phyloP scores from a whole-genome alignment of 2,113 vertebrate species.

The Pristiophorus japonicus region DNA sequence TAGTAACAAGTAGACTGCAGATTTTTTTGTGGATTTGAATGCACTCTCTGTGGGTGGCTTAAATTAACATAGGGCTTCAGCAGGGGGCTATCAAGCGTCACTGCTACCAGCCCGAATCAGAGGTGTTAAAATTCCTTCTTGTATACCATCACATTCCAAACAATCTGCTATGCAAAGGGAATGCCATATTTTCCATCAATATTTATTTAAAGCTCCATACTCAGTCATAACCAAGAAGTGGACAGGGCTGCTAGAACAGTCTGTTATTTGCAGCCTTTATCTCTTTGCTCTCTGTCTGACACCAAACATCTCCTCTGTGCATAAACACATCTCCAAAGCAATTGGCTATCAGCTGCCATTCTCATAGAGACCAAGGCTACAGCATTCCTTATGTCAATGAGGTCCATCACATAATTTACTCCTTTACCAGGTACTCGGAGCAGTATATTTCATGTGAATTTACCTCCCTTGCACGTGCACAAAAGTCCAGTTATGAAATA shows the following conservation, averaged over 20 bases:
- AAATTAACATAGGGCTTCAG: slow-evolving; percentile 39
- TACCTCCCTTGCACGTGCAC: background rate
- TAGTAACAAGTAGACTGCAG: background rate
- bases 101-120: slow-evolving; percentile 27
- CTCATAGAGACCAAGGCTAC: slow-evolving; percentile 35
- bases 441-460: background rate
- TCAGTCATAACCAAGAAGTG: slow-evolving; percentile 35
- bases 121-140: slow-evolving; percentile 38
- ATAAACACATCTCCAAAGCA: slow-evolving; percentile 34
- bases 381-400: slow-evolving; percentile 33
- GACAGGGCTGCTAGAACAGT: background rate
- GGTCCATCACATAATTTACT: slow-evolving; percentile 21
- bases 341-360: slow-evolving; percentile 36
- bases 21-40: slow-evolving; percentile 36
- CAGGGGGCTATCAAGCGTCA: background rate
- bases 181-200: slow-evolving; percentile 35
- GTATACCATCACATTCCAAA: slow-evolving; percentile 24
- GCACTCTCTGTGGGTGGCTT: slow-evolving; percentile 6
- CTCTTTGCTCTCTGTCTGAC: slow-evolving; percentile 33
- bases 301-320: slow-evolving; percentile 33
- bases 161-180: slow-evolving; percentile 34
- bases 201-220: slow-evolving; percentile 36
- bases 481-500: slow-evolving; percentile 6
- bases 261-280: slow-evolving; percentile 34
- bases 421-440: background rate